Percentiles rank a stretch among this genome's conserved stretches.
These are phyloP conservation scores for Druon quercuslanigerum DNA, from an alignment of 1,140 invertebrate species.

Conservation along the genomic window DNA sequence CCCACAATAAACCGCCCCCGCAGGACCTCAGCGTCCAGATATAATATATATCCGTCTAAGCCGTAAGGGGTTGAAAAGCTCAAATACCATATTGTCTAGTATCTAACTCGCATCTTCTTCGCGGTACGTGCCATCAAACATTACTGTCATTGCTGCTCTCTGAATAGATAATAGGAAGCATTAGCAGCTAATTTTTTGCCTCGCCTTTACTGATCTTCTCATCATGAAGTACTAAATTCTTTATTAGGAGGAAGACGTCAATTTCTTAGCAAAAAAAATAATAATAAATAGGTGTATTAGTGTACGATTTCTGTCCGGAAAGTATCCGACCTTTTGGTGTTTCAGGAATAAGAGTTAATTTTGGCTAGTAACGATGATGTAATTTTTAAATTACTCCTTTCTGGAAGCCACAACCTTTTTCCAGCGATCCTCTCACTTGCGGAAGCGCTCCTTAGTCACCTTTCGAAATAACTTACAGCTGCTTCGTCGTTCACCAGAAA, in stretches of 20 bases:
- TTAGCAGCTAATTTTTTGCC: conserved; percentile 6
- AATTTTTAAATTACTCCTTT: too few species aligned
- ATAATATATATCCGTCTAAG: conserved; percentile 3
- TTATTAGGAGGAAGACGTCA: not conserved
- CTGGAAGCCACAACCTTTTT: too few species aligned
- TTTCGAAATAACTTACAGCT: too few species aligned
- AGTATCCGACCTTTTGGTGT: too few species aligned
- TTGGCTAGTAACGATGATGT: too few species aligned
- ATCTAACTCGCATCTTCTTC: conserved; percentile 8
- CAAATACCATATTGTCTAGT: not conserved
- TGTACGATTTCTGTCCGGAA: not conserved
- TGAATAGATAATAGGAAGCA: conserved; percentile 1
- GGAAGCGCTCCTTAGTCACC: too few species aligned
- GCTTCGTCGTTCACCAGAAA: too few species aligned
- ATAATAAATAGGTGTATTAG: not conserved
- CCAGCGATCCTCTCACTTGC: too few species aligned
- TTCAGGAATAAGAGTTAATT: too few species aligned
- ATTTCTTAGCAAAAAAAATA: not conserved
- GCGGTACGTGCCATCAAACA: conserved; percentile 19
- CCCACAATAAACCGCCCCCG: conserved; percentile 71
- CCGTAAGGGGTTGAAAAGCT: not conserved
- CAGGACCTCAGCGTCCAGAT: conserved; percentile 53
- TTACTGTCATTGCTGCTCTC: not conserved
- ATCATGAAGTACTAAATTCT: not conserved
- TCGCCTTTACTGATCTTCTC: not conserved